phyloP scores from a whole-genome alignment of 2,113 vertebrate genomes.

The Sceloporus undulatus region DNA sequence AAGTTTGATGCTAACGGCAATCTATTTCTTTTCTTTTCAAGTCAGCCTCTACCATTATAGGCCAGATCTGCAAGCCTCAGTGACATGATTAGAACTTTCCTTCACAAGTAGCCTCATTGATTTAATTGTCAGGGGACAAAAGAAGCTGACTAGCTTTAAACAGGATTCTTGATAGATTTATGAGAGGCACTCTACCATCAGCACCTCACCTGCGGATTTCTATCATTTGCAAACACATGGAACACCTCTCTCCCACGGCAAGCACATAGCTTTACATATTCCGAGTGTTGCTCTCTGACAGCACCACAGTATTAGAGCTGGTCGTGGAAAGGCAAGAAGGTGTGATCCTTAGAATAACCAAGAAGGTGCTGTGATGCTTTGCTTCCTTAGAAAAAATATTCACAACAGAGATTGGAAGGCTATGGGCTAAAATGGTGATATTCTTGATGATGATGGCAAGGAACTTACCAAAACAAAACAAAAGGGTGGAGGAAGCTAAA shows the following conservation, averaged over 20 bases:
- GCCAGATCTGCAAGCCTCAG: background rate
- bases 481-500: no score
- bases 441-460: no score
- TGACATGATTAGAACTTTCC: background rate
- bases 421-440: background rate
- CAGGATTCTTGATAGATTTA: conserved; percentile 8
- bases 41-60: background rate
- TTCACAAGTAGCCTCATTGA: background rate
- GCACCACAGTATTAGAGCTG: background rate
- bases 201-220: background rate
- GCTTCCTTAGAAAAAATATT: background rate
- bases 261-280: background rate
- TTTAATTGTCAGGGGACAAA: conserved; percentile 3
- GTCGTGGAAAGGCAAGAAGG: background rate
- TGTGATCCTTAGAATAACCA: background rate
- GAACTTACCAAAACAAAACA: no score
- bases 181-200: background rate
- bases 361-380: background rate
- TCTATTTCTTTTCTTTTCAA: background rate
- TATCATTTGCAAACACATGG: background rate
- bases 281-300: background rate
- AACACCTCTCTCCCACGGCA: background rate
- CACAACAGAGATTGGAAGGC: background rate
- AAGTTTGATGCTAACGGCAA: conserved; percentile 2
- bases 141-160: conserved; percentile 4